A percentile compares a stretch with the other conserved stretches of the same genome.
Evolutionary conservation across 2,888 invertebrate species (phyloP).

Genomic region (Germaria angustata): DNA sequence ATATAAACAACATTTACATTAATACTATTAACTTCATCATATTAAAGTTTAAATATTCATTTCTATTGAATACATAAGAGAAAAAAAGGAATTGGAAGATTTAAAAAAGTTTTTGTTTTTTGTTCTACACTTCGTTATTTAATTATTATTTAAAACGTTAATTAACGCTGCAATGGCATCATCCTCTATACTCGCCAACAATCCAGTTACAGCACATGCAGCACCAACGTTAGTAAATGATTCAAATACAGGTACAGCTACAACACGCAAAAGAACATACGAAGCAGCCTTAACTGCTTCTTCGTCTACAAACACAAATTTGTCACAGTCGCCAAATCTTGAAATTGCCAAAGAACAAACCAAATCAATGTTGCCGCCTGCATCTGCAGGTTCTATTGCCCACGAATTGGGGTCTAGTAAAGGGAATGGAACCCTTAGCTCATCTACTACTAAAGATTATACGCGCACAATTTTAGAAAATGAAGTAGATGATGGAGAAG

Average conservation of each 20-base stretch:
- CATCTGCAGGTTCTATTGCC: conserved; percentile 36
- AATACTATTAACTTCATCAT: conserved; percentile 3
- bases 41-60: conserved; percentile 25
- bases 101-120: conserved; percentile 18
- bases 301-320: conserved; percentile 47
- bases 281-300: conserved; percentile 74
- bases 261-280: conserved; percentile 77
- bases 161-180: conserved; percentile 76
- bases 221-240: conserved; percentile 63
- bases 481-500: conserved; percentile 71
- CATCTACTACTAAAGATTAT: conserved; percentile 71
- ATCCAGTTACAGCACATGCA: conserved; percentile 75
- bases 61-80: conserved; percentile 20
- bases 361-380: conserved; percentile 61
- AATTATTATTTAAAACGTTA: conserved; percentile 41
- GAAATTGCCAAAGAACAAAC: conserved; percentile 50
- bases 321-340: conserved; percentile 53
- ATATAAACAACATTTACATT: conserved; percentile 21
- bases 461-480: conserved; percentile 76
- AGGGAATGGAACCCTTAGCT: conserved; percentile 32
- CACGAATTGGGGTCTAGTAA: conserved; percentile 51
- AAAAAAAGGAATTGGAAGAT: not conserved
- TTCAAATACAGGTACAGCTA: conserved; percentile 58
- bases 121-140: conserved; percentile 37
- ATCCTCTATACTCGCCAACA: conserved; percentile 77